These are phyloP conservation scores for Lota lota DNA, from an alignment of 2,113 vertebrate genomes.

Conservation along the genomic window DNA sequence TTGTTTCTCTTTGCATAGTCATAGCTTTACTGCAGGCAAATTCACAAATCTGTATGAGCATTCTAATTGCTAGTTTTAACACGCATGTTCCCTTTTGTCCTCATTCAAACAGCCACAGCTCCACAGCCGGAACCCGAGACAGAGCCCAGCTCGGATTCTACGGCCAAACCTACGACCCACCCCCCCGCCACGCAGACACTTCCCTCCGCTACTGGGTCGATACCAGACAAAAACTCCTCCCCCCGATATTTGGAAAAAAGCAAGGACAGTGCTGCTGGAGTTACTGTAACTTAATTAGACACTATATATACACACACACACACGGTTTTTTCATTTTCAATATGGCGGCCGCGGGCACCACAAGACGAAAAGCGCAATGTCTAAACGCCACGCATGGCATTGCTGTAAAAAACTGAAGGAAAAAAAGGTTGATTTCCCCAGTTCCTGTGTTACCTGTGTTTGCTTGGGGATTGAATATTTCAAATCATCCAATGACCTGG, in stretches of 20 bases:
- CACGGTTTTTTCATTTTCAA: conserved; percentile 1
- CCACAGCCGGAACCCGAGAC: conserved; percentile 90
- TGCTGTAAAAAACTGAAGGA: conserved; percentile 38
- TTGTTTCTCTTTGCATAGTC: conserved; percentile 37
- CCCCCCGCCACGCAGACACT: conserved; percentile 76
- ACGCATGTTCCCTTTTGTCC: no score
- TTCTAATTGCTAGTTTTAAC: no score
- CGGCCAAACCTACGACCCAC: conserved; percentile 79
- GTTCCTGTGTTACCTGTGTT: conserved; percentile 3
- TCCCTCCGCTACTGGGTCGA: conserved; percentile 69
- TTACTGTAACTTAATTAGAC: conserved; percentile 78
- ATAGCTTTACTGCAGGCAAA: no score
- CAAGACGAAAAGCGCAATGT: conserved; percentile 25
- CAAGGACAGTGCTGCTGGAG: conserved; percentile 82
- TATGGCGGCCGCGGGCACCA: conserved; percentile 19
- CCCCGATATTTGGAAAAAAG: conserved; percentile 80
- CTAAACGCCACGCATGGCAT: conserved; percentile 29
- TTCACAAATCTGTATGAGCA: no score
- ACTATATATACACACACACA: conserved; percentile 20
- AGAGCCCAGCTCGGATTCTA: conserved; percentile 79
- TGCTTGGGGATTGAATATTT: conserved; percentile 28
- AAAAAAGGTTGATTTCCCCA: conserved; percentile 24
- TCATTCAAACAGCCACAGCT: conserved; percentile 75
- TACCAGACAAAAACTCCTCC: conserved; percentile 82
- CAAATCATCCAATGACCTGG: conserved; percentile 23